These are phyloP conservation scores for Pelobates fuscus DNA, from an alignment of 2,113 vertebrate genomes.

Conservation along the genomic window DNA sequence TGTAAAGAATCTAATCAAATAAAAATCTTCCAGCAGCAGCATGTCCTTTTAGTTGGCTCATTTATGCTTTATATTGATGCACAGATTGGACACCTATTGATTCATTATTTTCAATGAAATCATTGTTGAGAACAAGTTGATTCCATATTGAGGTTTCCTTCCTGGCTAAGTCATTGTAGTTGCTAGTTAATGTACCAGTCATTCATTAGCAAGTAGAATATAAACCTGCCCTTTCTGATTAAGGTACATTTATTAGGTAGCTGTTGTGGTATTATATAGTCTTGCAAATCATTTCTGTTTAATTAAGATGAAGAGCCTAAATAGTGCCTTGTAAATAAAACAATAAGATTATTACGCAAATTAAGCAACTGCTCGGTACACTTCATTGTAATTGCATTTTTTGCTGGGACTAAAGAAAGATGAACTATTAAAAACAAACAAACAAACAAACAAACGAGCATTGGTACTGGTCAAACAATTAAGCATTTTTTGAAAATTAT, in stretches of 20 bases:
- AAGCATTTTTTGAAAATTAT: slow-evolving; percentile 50
- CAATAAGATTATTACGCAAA: slow-evolving; percentile 39
- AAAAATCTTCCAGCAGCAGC: slow-evolving; percentile 53
- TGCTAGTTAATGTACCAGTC: slow-evolving; percentile 41
- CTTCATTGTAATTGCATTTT: slow-evolving; percentile 37
- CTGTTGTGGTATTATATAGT: slow-evolving; percentile 54
- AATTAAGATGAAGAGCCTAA: slow-evolving; percentile 44
- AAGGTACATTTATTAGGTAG: slow-evolving; percentile 43
- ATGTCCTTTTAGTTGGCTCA: slow-evolving; percentile 52
- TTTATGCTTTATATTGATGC: slow-evolving; percentile 55
- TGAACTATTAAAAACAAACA: no score
- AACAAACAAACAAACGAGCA: no score
- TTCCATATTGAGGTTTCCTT: slow-evolving; percentile 46
- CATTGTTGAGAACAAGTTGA: slow-evolving; percentile 50
- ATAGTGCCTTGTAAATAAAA: slow-evolving; percentile 48
- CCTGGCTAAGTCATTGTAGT: slow-evolving; percentile 13
- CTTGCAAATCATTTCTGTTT: slow-evolving; percentile 37
- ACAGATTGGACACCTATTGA: slow-evolving; percentile 57
- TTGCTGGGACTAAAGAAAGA: slow-evolving; percentile 49
- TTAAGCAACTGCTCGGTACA: slow-evolving; percentile 47
- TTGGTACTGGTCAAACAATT: no score
- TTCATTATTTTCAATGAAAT: slow-evolving; percentile 61
- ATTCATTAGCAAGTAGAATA: slow-evolving; percentile 50
- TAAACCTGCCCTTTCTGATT: slow-evolving; percentile 50
- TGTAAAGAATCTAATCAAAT: slow-evolving; percentile 60